phyloP scores from a whole-genome alignment of 1,140 invertebrate genomes.

The Brachionus angularis region DNA sequence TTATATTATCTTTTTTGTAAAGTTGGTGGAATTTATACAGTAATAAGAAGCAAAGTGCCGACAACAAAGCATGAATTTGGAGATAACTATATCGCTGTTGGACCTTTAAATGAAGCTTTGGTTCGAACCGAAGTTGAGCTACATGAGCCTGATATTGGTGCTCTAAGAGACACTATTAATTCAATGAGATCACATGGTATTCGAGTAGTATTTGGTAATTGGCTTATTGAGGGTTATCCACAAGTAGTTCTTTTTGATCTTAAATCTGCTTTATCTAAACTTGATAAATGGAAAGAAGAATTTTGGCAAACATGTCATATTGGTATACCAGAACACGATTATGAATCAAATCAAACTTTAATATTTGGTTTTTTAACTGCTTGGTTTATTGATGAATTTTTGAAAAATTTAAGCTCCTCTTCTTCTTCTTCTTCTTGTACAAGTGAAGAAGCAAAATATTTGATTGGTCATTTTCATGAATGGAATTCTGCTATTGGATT shows the following conservation, averaged over 20 bases:
- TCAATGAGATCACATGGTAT: slow-evolving; percentile 78
- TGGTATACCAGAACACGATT: slow-evolving; percentile 80
- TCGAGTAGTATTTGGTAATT: slow-evolving; percentile 85
- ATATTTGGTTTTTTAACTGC: slow-evolving; percentile 93
- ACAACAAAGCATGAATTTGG: slow-evolving; percentile 97
- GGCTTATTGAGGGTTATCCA: slow-evolving; percentile 98
- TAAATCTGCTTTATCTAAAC: slow-evolving; percentile 87
- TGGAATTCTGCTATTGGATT: slow-evolving; percentile 95
- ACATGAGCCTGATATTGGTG: slow-evolving; percentile 71
- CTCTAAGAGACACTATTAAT: slow-evolving; percentile 74
- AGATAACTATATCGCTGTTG: slow-evolving; percentile 88
- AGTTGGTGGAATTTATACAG: slow-evolving; percentile 98
- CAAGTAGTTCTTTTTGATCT: slow-evolving; percentile 97
- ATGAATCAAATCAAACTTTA: slow-evolving; percentile 93
- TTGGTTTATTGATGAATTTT: slow-evolving; percentile 75
- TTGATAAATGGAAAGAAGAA: slow-evolving; percentile 92
- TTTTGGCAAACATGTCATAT: slow-evolving; percentile 52
- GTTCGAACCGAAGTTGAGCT: slow-evolving; percentile 94
- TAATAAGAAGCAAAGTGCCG: slow-evolving; percentile 93
- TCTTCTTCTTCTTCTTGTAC: too few species aligned
- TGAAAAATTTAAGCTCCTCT: slow-evolving; percentile 13
- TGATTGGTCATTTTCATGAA: slow-evolving; percentile 94
- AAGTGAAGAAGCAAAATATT: slow-evolving; percentile 32
- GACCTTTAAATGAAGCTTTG: slow-evolving; percentile 88
- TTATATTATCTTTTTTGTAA: too few species aligned